A percentile compares a stretch with the other conserved stretches of the same genome.
These are phyloP conservation scores for Nomada ferruginata DNA, from an alignment of 2,888 invertebrate genomes.

Conservation along the genomic window DNA sequence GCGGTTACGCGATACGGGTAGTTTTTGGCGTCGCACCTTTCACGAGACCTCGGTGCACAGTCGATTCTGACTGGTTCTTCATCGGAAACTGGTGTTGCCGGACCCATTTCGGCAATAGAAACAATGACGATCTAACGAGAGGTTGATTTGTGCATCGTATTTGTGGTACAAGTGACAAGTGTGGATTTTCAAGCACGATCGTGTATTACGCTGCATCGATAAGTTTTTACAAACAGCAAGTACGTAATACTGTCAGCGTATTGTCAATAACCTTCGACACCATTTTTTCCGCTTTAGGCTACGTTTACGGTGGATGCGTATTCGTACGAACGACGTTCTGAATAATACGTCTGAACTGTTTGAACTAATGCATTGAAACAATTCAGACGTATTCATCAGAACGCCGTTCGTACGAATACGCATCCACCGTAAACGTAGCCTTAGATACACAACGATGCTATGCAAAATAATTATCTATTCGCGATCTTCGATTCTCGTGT, in stretches of 20 bases:
- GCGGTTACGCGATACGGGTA: conserved; percentile 14
- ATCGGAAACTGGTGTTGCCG: background rate
- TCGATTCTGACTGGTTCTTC: background rate
- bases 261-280: background rate
- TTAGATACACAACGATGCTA: too few species aligned
- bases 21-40: conserved; percentile 46
- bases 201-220: background rate
- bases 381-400: too few species aligned
- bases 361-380: too few species aligned
- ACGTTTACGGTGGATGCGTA: too few species aligned
- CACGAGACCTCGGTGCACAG: conserved; percentile 36
- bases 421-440: too few species aligned
- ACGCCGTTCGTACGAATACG: too few species aligned
- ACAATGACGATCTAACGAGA: conserved; percentile 6
- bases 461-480: background rate
- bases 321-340: too few species aligned
- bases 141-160: background rate
- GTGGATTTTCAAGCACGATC: background rate
- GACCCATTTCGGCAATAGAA: background rate
- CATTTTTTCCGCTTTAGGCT: too few species aligned
- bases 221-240: conserved; percentile 15
- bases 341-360: too few species aligned
- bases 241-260: conserved; percentile 15
- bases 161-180: conserved; percentile 11
- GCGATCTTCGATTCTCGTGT: background rate